These are phyloP conservation scores for Rhyacophila brunnea DNA, from an alignment of 1,140 invertebrate species.

Conservation along the genomic window DNA sequence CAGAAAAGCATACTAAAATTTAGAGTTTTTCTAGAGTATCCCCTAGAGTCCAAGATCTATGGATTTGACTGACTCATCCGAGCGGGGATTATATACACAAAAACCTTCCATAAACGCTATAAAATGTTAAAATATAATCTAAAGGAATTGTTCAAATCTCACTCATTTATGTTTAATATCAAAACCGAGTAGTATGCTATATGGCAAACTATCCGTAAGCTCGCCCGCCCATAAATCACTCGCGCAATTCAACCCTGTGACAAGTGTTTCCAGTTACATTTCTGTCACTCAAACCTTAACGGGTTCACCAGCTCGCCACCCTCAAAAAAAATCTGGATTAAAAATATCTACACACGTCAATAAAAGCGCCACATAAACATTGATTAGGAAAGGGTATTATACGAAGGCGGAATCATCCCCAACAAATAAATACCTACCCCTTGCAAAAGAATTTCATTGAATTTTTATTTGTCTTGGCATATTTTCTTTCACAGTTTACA, in stretches of 20 bases:
- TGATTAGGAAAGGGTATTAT: conserved; percentile 31
- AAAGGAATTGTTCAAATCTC: too few species aligned
- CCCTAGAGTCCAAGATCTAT: too few species aligned
- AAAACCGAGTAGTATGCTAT: conserved; percentile 6
- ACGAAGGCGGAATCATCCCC: conserved; percentile 1
- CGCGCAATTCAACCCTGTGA: conserved; percentile 7
- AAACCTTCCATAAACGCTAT: too few species aligned
- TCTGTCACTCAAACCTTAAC: conserved; percentile 25
- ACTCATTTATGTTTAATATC: too few species aligned
- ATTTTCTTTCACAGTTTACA: conserved; percentile 35
- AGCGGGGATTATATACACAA: too few species aligned
- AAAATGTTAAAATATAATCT: too few species aligned
- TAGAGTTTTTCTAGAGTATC: too few species aligned
- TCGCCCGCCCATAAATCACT: conserved; percentile 25
- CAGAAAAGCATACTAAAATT: too few species aligned
- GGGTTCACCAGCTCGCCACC: conserved; percentile 6
- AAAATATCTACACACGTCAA: conserved; percentile 24
- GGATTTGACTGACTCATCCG: too few species aligned
- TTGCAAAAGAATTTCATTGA: conserved; percentile 35
- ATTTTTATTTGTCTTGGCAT: conserved; percentile 36
- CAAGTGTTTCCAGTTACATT: conserved; percentile 15
- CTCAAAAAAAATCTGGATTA: conserved; percentile 19
- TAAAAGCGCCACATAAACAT: conserved; percentile 35
- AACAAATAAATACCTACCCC: conserved; percentile 1
- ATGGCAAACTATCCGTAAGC: conserved; percentile 26